Evolutionary conservation across 2,113 vertebrate genomes (phyloP), one percentile per base, ranked within the genome.

Genomic region (Alligator sinensis): DNA sequence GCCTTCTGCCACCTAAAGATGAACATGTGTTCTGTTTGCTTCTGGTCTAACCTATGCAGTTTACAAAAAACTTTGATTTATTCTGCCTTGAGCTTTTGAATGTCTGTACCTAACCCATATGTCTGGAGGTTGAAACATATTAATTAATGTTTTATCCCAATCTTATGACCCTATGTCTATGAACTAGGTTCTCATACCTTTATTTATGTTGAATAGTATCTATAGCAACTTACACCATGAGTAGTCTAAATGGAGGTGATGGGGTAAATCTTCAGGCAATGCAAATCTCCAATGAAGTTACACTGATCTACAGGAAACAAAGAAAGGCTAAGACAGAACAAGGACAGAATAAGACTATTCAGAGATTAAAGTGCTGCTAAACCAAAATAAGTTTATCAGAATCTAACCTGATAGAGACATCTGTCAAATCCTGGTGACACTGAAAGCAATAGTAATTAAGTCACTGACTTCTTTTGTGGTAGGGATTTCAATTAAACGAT

Each of bases 71-170:
- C 9, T 38, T 38, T 6, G 38, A 38, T 38, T 38, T 38, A 38
- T 38, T 38, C 38, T 38, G 38, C 38, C 38, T 38, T 38, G 38
- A 8, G 38, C 38, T 38, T 38, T 38, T 38, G 38, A 38, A 38
- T 38, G 38, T 38, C 38, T 38, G 38, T 38, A 38, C 38, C 38
- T 38, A 38, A 38, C 38, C 38, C 5, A 38, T 38, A 38, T 8
- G 38, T 38, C 5, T 38, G 38, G 38, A 38, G 38, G 38, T 38
- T 38, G 38, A 38, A 38, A 38, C 38, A 38, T 8, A 38, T 82
- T 86, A 88, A 95, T 88, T 74, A 62, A 64, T 77, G 63, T 79
- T 72, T 90, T 89, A 75, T 91, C 38, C 38, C 38, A 38, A 38
- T 38, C 38, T 89, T 87, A 89, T 92, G 54, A 93, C 30, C 24